Evolutionary conservation across 2,888 invertebrate genomes (phyloP), one percentile per base, ranked within the genome.

Genomic region (Leptogaster cylindrica): DNA sequence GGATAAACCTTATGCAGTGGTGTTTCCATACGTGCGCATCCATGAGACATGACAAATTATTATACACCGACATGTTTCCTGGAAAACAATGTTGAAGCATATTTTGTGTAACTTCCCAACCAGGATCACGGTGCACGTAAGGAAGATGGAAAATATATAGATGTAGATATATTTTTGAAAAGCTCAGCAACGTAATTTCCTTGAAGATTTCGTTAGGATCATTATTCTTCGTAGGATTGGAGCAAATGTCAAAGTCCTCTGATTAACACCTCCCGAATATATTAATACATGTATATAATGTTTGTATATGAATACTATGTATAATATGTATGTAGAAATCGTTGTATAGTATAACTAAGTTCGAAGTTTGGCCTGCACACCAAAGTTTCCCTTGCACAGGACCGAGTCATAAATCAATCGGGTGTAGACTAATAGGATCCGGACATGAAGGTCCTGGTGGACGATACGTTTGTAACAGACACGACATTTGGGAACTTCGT

Each of bases 391-490:
- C 31, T 52, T 66, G 66, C 28, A 52, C 64, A 55, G 63, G 67
- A 66, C 51, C 44, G 50, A 18, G 39, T 44, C 52, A 67, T 69
- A 69, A 69, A 69, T 69, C 67, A 69, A 69, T 69, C 66, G 66
- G 28, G 66, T 64, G 64, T 65, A 63, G 63, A 69, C 64, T 69
- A 69, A 67, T 67, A 66, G 66, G 63, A 69, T 52, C 44, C 63
- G 68, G 68, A 69, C 68, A 69, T 67, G 52, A 66, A 66, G 51
- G 64, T 69, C 58, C 66, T 58, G 58, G 55, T 67, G 48, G 66
- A 58, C 64, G 66, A 55, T 58, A 48, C 63, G 68, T 66, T 50
- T 68, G 68, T 55, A 63, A 36, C 51, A 27, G 69, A 48, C 66
- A 66, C 55, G 55, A 66, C 64, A 67, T 66, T 69, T 69, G 28